Base-by-base conservation (phyloP, 23 tunicate genomes). In the Ciona savignyi region DNA sequence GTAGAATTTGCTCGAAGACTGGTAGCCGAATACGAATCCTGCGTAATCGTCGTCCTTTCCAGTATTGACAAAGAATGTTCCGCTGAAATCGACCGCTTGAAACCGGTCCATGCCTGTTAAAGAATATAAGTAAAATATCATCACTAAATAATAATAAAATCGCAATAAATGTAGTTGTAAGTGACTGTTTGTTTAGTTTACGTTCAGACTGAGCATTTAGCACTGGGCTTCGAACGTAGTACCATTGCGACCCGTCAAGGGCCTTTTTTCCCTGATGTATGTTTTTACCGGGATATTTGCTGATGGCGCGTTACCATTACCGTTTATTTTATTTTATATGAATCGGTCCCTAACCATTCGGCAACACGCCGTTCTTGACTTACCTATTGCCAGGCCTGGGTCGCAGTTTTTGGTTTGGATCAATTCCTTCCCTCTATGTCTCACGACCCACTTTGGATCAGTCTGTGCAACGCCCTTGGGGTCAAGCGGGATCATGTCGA, bases 21-120 rank as follows among this genome's bases (percentile, higher is more conserved):
- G 97, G 66, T 90, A 90, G 26, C 97, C 97, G 74, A 90, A 90
- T 64, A 90, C 97, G 72, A 90, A 90, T 1, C 97, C 97, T n/a
- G 97, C 97, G 83, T 83, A 90, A 70, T 90, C 97, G 65, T 90
- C 97, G 75, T 90, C 97, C 3, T 48, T 79, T 27, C 63, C 77
- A 3, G 97, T 83, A 73, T 90, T 90, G 62, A 90, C 88, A 74
- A 78, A 90, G 71, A 90, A 90, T 3, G 97, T 90, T 29, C 97
- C 97, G 33, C 88, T 87, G 73, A 90, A 90, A 56, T 90, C 97
- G 23, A 90, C 97, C 19, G 91, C 90, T 51, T 83, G 68, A 35
- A 90, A 90, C 49, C 68, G 74, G 67, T 90, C 97, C 56, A n/a
- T 72, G 0, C 97, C 97, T 90, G 56, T 32, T 0, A 27, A 23